Evolutionary conservation across 2,888 invertebrate genomes (phyloP).

Genomic region (Ormyrus thymus): DNA sequence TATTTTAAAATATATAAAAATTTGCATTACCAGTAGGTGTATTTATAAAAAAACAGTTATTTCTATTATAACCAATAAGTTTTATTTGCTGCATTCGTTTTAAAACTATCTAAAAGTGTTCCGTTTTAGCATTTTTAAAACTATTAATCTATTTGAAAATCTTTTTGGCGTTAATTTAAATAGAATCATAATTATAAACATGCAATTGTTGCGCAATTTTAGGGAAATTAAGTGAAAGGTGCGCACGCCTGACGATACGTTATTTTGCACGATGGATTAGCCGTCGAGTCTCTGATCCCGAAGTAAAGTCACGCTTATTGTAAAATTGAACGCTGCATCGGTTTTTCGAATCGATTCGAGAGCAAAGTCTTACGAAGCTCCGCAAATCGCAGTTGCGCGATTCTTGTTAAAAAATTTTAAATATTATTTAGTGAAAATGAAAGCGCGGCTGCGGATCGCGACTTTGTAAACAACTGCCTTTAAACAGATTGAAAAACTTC

Average conservation of each 20-base stretch:
- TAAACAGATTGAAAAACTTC: slow-evolving; percentile 39
- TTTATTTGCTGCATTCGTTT: too few relatives aligned
- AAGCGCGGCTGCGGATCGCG: not conserved
- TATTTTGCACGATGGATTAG: slow-evolving; percentile 40
- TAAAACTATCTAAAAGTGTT: too few relatives aligned
- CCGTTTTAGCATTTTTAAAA: too few relatives aligned
- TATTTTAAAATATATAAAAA: too few relatives aligned
- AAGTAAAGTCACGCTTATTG: slow-evolving; percentile 52
- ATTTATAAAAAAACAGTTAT: too few relatives aligned
- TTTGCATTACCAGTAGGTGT: too few relatives aligned
- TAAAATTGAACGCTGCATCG: slow-evolving; percentile 48
- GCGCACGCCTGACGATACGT: slow-evolving; percentile 9
- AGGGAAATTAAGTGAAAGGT: not conserved
- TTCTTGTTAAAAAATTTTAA: slow-evolving; percentile 21
- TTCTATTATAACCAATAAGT: too few relatives aligned
- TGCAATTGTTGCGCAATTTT: too few relatives aligned
- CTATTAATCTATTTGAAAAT: too few relatives aligned
- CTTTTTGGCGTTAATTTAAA: too few relatives aligned
- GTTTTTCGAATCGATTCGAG: slow-evolving; percentile 36
- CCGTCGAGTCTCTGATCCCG: slow-evolving; percentile 56
- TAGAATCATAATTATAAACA: too few relatives aligned
- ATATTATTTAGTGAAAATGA: slow-evolving; percentile 22
- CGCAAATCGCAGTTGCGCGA: not conserved
- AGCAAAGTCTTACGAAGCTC: slow-evolving; percentile 29
- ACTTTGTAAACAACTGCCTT: slow-evolving; percentile 24